Evolutionary conservation across 2,113 vertebrate genomes (phyloP), one percentile per base, ranked within the genome.

Genomic region (Zosterops japonicus): DNA sequence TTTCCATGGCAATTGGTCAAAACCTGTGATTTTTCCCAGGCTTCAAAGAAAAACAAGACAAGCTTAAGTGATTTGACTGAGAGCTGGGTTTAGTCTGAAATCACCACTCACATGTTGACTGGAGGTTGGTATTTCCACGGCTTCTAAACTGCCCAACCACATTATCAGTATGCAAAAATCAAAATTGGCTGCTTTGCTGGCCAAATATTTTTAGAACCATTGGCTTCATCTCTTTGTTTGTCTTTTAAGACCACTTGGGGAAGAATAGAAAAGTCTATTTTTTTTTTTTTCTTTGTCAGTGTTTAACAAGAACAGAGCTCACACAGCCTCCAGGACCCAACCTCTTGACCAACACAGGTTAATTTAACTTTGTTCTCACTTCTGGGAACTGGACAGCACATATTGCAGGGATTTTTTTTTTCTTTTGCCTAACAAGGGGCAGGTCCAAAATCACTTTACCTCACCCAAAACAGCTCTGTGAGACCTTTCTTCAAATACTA

Each of bases 1-100:
- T 93, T 93, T 93, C 64, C 76, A 78, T 2, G 4, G 85, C 92
- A 96, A 75, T 78, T 91, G 90, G 85, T 94, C 93, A 95, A 92
- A 95, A 96, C 0, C 59, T 47, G 82, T 78, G 75, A 85, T 88
- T 95, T 96, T 90, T 83, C 75, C 57, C 65, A 88, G 85, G 79
- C 85, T 83, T 88, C 92, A 95, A 91, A 93, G 85, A 82, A 93
- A 95, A 95, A 47, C 68, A 72, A 92, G 87, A 70, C 85, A 83
- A 83, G 67, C 68, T 85, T 57, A 93, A 95, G 87, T 93, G 90
- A 95, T 94, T 90, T 93, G 85, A 86, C 56, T 29, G 75, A 90
- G 46, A 59, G 63, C 31, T 83, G 68, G 39, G 33, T 81, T 95
- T 93, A 77, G 44, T 86, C 56, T 86, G 60, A 91, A 96, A 59